Percentiles rank a stretch among this genome's conserved stretches.
Evolutionary conservation across 1,140 invertebrate species (phyloP).

Genomic region (Belonocnema kinseyi): DNA sequence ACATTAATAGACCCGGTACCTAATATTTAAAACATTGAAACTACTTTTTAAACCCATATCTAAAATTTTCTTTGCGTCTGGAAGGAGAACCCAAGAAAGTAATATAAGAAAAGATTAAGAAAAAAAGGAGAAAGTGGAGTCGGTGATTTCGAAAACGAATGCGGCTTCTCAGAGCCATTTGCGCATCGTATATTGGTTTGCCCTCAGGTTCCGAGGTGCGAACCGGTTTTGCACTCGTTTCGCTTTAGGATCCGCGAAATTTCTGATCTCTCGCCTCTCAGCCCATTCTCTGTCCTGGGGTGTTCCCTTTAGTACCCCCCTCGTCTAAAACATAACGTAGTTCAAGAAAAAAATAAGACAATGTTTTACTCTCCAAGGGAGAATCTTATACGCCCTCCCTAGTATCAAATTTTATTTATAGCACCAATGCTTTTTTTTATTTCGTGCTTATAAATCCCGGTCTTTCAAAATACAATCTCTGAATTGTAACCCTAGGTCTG

Average conservation of each 20-base stretch:
- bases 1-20: too few species aligned
- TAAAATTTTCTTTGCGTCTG: neutral
- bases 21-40: too few species aligned
- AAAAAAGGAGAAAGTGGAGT: slow-evolving; percentile 34
- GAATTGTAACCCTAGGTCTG: too few species aligned
- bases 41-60: too few species aligned
- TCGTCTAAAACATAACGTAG: too few species aligned
- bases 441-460: too few species aligned
- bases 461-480: too few species aligned
- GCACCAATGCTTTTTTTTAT: too few species aligned
- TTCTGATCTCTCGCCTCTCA: slow-evolving; percentile 15
- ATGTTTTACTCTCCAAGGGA: too few species aligned
- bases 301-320: neutral
- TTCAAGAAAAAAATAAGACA: too few species aligned
- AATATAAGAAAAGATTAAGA: neutral
- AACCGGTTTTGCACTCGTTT: slow-evolving; percentile 48
- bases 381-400: too few species aligned
- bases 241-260: slow-evolving; percentile 4
- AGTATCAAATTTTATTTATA: too few species aligned
- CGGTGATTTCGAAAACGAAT: slow-evolving; percentile 40
- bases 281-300: neutral
- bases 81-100: slow-evolving; percentile 43
- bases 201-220: slow-evolving; percentile 27
- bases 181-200: slow-evolving; percentile 39
- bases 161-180: slow-evolving; percentile 44